These are phyloP conservation scores for Apodemus speciosus DNA, from an alignment of 2,113 vertebrate genomes.

Conservation along the genomic window DNA sequence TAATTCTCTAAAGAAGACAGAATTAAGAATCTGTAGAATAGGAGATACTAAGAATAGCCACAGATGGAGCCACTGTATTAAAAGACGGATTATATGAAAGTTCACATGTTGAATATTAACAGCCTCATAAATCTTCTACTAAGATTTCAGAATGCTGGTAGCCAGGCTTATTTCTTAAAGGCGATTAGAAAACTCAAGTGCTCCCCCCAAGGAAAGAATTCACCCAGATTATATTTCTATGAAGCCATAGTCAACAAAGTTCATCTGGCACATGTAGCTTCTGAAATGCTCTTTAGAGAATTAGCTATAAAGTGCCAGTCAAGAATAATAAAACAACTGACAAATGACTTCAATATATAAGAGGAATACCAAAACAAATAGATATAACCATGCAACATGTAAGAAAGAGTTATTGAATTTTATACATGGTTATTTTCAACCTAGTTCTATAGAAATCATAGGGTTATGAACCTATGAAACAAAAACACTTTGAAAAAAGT, in stretches of 20 bases:
- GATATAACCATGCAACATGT: not conserved
- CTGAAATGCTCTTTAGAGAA: not conserved
- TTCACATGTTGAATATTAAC: conserved; percentile 33
- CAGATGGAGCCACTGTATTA: conserved; percentile 6
- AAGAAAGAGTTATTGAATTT: not conserved
- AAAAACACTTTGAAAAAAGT: not conserved
- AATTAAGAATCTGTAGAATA: conserved; percentile 4
- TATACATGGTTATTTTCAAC: not conserved
- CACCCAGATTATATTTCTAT: not conserved
- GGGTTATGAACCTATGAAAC: not conserved
- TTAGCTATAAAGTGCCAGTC: not conserved
- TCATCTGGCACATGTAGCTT: not conserved
- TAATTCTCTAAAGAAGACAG: not conserved
- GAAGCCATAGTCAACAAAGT: conserved; percentile 23
- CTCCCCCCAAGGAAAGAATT: not conserved
- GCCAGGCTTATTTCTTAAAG: not conserved
- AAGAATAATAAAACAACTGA: not conserved
- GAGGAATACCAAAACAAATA: conserved; percentile 23
- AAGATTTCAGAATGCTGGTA: conserved; percentile 8
- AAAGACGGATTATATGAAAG: conserved; percentile 22
- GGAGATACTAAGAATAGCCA: not conserved
- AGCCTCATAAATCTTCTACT: not conserved
- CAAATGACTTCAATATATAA: conserved; percentile 9
- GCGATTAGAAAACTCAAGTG: conserved; percentile 13
- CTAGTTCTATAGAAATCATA: not conserved